Conservation (phyloP, 1,140 invertebrate genomes). For the Samia ricini region DNA sequence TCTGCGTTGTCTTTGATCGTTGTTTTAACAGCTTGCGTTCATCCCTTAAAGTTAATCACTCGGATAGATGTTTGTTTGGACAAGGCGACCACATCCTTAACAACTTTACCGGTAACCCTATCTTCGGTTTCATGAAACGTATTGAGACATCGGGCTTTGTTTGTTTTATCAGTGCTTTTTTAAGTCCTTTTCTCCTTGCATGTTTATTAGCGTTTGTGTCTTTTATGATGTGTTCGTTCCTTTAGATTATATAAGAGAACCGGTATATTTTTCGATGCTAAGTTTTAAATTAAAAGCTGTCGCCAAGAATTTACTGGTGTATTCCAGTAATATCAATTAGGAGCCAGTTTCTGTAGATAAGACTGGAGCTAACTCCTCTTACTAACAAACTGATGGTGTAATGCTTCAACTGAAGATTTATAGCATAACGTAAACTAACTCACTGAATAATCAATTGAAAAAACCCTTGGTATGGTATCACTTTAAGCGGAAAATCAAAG, state of each 20-base stretch:
- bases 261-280: not conserved
- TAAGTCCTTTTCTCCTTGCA: not conserved
- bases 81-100: slow-evolving; percentile 1
- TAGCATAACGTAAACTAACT: no score
- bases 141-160: not conserved
- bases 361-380: no score
- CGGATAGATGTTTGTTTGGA: not conserved
- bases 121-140: not conserved
- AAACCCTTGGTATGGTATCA: no score
- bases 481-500: no score
- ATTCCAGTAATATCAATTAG: no score
- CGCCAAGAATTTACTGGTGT: no score
- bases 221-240: not conserved
- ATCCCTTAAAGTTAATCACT: not conserved
- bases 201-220: not conserved
- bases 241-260: not conserved
- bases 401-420: no score
- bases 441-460: no score
- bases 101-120: not conserved
- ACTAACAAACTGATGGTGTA: no score
- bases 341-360: no score
- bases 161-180: not conserved
- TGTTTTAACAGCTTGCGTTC: not conserved
- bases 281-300: no score
- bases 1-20: not conserved